Evolutionary conservation across 2,113 vertebrate species (phyloP).

Genomic region (Ibidorhyncha struthersii): DNA sequence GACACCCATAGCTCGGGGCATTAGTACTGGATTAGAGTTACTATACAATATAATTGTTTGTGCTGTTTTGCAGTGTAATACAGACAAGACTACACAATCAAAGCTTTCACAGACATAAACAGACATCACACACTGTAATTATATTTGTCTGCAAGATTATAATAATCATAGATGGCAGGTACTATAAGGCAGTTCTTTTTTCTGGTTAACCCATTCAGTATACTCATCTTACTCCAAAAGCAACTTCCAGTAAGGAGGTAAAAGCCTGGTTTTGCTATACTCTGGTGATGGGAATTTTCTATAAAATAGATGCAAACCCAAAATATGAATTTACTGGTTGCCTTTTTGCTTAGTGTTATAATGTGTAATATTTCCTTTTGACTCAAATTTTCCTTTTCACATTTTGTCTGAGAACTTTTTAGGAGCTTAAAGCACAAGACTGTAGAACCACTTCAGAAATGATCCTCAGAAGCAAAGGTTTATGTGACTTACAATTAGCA

Average conservation of each 20-base stretch:
- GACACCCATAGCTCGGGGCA: slow-evolving; percentile 69
- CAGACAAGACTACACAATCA: slow-evolving; percentile 77
- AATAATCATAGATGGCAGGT: slow-evolving; percentile 78
- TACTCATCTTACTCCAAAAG: slow-evolving; percentile 46
- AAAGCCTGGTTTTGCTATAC: slow-evolving; percentile 46
- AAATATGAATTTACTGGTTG: slow-evolving; percentile 45
- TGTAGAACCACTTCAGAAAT: neutral
- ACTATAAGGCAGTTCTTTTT: slow-evolving; percentile 66
- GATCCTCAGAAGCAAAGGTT: neutral
- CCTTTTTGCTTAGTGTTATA: slow-evolving; percentile 41
- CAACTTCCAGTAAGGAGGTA: slow-evolving; percentile 39
- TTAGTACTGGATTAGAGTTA: slow-evolving; percentile 66
- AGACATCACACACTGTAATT: slow-evolving; percentile 81
- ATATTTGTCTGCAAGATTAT: slow-evolving; percentile 80
- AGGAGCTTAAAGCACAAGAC: neutral
- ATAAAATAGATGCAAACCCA: slow-evolving; percentile 31
- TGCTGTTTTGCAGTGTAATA: slow-evolving; percentile 71
- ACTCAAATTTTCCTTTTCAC: slow-evolving; percentile 11
- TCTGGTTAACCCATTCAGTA: slow-evolving; percentile 65
- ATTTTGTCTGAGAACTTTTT: neutral
- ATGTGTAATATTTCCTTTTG: slow-evolving; percentile 24
- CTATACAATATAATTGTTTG: slow-evolving; percentile 77
- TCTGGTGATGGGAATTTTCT: slow-evolving; percentile 55
- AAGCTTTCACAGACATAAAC: slow-evolving; percentile 77
- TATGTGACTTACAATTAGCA: neutral